phyloP scores from a whole-genome alignment of 2,888 invertebrate genomes.

The Diplolepis rosae region DNA sequence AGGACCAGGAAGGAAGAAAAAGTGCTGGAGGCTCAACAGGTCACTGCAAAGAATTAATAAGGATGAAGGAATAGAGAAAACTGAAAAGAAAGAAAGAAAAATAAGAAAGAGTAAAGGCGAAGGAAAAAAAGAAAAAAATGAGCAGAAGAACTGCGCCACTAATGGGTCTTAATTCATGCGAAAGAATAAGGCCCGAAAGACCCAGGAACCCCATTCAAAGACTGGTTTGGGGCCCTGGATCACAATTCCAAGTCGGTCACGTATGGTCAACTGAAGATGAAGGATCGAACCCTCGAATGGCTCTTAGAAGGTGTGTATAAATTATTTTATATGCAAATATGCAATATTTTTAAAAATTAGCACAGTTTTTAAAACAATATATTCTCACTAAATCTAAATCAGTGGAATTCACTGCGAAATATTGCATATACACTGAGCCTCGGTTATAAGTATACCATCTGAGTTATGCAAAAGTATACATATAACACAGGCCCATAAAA shows the following conservation, averaged over 20 bases:
- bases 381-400: no score
- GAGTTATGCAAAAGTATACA: no score
- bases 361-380: no score
- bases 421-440: no score
- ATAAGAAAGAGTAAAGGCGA: conserved; percentile 25
- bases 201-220: conserved; percentile 67
- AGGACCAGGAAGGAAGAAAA: conserved; percentile 17
- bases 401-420: no score
- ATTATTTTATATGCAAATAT: not conserved
- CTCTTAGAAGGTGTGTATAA: conserved; percentile 61
- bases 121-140: conserved; percentile 51
- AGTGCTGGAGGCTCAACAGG: not conserved
- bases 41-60: not conserved
- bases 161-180: conserved; percentile 64
- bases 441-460: no score
- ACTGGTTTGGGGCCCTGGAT: conserved; percentile 65
- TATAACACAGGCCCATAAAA: no score
- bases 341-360: no score
- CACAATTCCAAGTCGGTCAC: conserved; percentile 61
- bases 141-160: conserved; percentile 55
- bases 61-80: not conserved
- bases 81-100: conserved; percentile 29
- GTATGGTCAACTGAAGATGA: conserved; percentile 58
- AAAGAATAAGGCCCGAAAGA: conserved; percentile 68
- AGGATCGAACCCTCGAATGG: conserved; percentile 66